Evolutionary conservation across 1,140 invertebrate species (phyloP).

Genomic region (Drosophila tristis): DNA sequence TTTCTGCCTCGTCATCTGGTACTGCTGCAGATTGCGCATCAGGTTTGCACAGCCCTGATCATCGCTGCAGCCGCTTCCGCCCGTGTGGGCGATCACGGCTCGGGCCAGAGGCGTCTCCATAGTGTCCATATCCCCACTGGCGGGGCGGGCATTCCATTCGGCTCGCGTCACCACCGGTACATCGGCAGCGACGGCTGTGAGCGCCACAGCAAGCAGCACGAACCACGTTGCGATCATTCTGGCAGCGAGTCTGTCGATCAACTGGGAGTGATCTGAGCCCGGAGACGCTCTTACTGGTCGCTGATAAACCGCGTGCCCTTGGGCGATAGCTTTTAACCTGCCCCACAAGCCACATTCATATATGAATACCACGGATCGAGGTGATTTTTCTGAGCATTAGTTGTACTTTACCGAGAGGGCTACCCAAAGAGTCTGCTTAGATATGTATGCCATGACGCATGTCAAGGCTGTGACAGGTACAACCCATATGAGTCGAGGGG

Average conservation of each 20-base stretch:
- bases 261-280: constrained; percentile 38
- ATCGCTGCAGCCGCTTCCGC: constrained; percentile 84
- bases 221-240: constrained; percentile 45
- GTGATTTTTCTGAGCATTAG: constrained; percentile 13
- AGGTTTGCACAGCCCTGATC: constrained; percentile 83
- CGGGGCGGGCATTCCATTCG: constrained; percentile 87
- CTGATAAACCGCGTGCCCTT: constrained; percentile 52
- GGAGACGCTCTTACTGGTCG: constrained; percentile 37
- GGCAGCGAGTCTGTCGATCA: constrained; percentile 9
- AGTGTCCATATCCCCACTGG: constrained; percentile 74
- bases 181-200: constrained; percentile 36
- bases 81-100: constrained; percentile 86
- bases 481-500: too few species aligned
- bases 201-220: constrained; percentile 1
- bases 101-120: constrained; percentile 84
- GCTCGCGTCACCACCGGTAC: constrained; percentile 53
- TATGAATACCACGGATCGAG: not conserved
- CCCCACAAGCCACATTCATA: too few species aligned
- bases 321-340: constrained; percentile 19
- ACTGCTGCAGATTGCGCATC: constrained; percentile 85
- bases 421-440: not conserved
- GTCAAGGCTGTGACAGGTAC: too few species aligned
- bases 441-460: not conserved
- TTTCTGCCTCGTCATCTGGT: constrained; percentile 84
- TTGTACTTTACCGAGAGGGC: not conserved